These are phyloP conservation scores for Kryphioiulus occultus DNA, from an alignment of 2,888 invertebrate species.

Conservation along the genomic window DNA sequence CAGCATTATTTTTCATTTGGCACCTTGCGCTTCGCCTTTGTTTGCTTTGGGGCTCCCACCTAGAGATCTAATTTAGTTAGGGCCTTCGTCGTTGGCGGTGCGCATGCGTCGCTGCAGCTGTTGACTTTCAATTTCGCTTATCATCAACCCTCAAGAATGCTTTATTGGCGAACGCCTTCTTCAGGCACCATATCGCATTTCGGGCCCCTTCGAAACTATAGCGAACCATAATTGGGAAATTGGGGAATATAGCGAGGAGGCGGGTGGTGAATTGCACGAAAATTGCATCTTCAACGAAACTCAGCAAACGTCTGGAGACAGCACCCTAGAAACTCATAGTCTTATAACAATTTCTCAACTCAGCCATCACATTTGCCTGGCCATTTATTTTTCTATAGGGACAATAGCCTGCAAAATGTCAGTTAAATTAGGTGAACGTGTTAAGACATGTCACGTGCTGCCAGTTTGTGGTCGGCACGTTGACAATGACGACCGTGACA, in stretches of 20 bases:
- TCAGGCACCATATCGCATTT: not conserved
- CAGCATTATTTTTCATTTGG: not conserved
- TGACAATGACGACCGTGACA: too few species aligned
- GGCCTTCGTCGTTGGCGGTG: not conserved
- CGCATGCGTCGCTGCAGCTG: not conserved
- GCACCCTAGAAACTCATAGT: too few species aligned
- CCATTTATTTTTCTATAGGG: too few species aligned
- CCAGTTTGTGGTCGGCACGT: too few species aligned
- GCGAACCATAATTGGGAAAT: not conserved
- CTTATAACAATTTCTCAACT: too few species aligned
- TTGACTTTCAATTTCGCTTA: slow-evolving; percentile 23
- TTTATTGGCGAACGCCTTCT: not conserved
- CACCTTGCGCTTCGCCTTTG: not conserved
- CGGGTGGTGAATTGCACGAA: not conserved
- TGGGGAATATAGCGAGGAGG: not conserved
- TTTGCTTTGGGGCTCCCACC: not conserved
- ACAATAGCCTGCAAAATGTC: too few species aligned
- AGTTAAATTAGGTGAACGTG: too few species aligned
- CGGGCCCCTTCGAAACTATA: not conserved
- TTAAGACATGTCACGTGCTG: too few species aligned
- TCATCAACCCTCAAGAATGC: slow-evolving; percentile 11
- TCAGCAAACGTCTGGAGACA: too few species aligned
- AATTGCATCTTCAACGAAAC: not conserved
- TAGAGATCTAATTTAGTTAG: slow-evolving; percentile 15
- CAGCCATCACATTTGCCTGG: too few species aligned